These are phyloP conservation scores for Hirudinaria manillensis DNA, from an alignment of 2,888 invertebrate genomes.

Conservation along the genomic window DNA sequence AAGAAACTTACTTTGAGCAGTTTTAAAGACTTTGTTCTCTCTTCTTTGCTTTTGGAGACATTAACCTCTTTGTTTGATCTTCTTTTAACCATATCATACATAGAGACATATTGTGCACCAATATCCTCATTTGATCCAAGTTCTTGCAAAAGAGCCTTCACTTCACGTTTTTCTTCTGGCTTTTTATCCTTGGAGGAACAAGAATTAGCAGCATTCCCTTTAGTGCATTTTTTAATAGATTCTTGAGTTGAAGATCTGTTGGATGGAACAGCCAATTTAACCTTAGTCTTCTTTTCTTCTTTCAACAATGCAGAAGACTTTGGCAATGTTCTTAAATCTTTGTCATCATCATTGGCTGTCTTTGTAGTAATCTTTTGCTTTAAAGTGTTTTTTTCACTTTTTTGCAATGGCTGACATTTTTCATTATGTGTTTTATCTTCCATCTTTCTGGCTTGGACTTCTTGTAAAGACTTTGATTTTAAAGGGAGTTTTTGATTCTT, in stretches of 20 bases:
- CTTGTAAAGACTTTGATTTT: too few relatives aligned
- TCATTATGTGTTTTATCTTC: too few relatives aligned
- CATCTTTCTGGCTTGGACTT: too few relatives aligned
- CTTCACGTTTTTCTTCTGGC: slow-evolving; percentile 29
- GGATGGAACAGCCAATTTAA: background rate
- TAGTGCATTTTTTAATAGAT: slow-evolving; percentile 13
- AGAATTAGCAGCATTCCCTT: background rate
- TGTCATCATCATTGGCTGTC: too few relatives aligned
- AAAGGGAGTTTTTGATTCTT: too few relatives aligned
- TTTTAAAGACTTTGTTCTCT: slow-evolving; percentile 21
- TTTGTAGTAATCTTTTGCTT: too few relatives aligned
- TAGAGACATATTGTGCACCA: slow-evolving; percentile 71
- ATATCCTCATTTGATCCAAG: slow-evolving; percentile 24
- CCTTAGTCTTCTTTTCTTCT: background rate
- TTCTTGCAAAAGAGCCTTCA: slow-evolving; percentile 33
- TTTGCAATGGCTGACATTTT: too few relatives aligned
- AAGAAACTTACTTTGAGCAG: slow-evolving; percentile 18
- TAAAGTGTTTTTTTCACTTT: too few relatives aligned
- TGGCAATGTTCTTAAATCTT: too few relatives aligned
- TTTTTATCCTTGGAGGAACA: slow-evolving; percentile 19
- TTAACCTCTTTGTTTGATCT: slow-evolving; percentile 42
- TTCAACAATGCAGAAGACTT: background rate
- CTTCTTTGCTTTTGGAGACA: slow-evolving; percentile 8
- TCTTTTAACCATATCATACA: slow-evolving; percentile 76
- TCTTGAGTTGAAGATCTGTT: background rate